Evolutionary conservation across 2,797 vertebrate species (phyloP).

Genomic region (Phalloptychus januarius): DNA sequence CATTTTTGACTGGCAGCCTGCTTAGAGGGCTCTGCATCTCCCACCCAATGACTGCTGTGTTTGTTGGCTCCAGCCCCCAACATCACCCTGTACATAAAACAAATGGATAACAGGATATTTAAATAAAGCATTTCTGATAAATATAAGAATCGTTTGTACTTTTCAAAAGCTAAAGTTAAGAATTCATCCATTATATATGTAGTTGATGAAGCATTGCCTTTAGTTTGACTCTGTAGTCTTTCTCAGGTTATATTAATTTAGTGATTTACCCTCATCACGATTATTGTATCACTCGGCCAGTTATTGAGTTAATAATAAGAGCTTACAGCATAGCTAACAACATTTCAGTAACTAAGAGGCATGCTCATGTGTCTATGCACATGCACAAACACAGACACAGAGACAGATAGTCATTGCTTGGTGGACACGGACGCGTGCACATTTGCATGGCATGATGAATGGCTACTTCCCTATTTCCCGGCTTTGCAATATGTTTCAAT

Average conservation of each 20-base stretch:
- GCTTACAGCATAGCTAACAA: constrained; percentile 72
- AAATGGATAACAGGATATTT: constrained; percentile 23
- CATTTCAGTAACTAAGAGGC: constrained; percentile 33
- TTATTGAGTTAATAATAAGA: constrained; percentile 78
- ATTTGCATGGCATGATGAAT: constrained; percentile 77
- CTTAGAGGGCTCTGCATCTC: not conserved
- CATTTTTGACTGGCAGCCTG: not conserved
- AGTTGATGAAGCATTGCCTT: constrained; percentile 16
- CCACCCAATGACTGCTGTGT: not conserved
- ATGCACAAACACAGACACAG: not conserved
- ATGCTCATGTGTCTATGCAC: not conserved
- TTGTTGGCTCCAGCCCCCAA: not conserved
- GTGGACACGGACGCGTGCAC: constrained; percentile 69
- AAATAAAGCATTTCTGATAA: constrained; percentile 33
- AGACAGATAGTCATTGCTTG: constrained; percentile 14
- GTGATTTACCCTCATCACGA: constrained; percentile 60
- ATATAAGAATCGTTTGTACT: constrained; percentile 9
- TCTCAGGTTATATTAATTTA: constrained; percentile 45
- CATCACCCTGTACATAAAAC: constrained; percentile 1
- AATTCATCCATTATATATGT: constrained; percentile 31
- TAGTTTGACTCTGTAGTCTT: constrained; percentile 37
- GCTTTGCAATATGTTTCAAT: constrained; percentile 80
- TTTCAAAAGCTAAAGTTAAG: constrained; percentile 4
- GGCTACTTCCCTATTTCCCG: constrained; percentile 67
- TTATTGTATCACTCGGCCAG: constrained; percentile 70